A percentile compares a stretch with the other conserved stretches of the same genome.
Conservation (phyloP, 2,888 invertebrate species). For the Coelinius sp. region DNA sequence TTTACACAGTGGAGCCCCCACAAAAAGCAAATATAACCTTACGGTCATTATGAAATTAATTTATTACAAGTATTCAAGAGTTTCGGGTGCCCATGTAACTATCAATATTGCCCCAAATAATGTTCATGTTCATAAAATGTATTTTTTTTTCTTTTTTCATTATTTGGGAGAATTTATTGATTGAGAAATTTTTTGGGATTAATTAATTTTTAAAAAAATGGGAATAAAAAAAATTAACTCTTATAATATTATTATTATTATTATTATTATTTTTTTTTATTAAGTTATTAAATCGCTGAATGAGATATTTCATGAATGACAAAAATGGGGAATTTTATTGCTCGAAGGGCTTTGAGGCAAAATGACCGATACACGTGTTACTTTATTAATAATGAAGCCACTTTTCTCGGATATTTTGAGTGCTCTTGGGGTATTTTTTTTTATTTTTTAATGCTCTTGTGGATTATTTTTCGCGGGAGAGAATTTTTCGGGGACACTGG, state of each 20-base stretch:
- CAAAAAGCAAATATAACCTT: slow-evolving; percentile 60
- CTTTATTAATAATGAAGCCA: slow-evolving; percentile 57
- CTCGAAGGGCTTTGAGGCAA: not conserved
- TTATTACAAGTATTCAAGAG: slow-evolving; percentile 61
- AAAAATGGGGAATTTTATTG: slow-evolving; percentile 15
- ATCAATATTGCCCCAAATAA: slow-evolving; percentile 59
- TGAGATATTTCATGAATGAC: slow-evolving; percentile 13
- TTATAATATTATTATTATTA: not conserved
- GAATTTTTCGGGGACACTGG: slow-evolving; percentile 57
- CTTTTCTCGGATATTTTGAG: not conserved
- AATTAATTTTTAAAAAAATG: no score
- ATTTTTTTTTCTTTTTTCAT: no score
- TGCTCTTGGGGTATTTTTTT: not conserved
- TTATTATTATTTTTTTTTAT: not conserved
- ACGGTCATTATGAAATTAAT: slow-evolving; percentile 67
- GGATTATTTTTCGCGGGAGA: slow-evolving; percentile 58
- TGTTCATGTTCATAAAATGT: not conserved
- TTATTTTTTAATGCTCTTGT: slow-evolving; percentile 55
- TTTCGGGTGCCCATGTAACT: slow-evolving; percentile 64
- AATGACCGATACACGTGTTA: slow-evolving; percentile 58
- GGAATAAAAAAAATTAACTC: no score
- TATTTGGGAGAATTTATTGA: no score
- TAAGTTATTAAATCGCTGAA: slow-evolving; percentile 8
- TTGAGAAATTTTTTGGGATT: no score
- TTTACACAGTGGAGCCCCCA: slow-evolving; percentile 63